Base-by-base conservation (phyloP, 1,140 invertebrate species). In the Ganaspis sp. region DNA sequence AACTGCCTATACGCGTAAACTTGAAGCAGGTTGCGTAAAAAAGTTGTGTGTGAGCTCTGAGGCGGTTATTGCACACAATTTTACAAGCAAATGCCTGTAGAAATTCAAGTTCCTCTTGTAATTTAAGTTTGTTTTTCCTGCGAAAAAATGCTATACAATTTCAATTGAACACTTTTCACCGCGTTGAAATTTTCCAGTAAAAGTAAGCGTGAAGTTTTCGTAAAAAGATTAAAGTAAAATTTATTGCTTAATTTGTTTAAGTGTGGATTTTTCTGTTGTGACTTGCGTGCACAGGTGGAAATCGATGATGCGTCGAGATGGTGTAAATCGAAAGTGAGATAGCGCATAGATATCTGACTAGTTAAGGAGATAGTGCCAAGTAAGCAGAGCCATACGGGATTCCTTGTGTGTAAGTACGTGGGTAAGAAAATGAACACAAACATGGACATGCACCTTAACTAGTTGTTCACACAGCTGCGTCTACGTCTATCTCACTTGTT, bases 321-420 rank as follows among this genome's bases (percentile, higher is more conserved):
- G 23, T 80, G 81, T 72, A 76, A 81, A 83, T 83, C 82, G 82
- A 81, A 83, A 83, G 82, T 83, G 82, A 83, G 77, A 73, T 77
- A 72, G 42, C 58, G 73, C 21, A 72, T 70, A 54, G 76, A 49
- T 80, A 79, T 83, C 76, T 77, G 77, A 81, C 75, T 79, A 40
- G 74, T 81, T 83, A 83, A 83, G 82, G 82, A 83, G 82, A 83
- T 79, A 77, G 78, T 80, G 78, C 76, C 81, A 78, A 82, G 81
- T 82, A 82, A 71, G 78, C 73, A 38, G 54, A 72, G 64, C 19
- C 53, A 34, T 26, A 38, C 74, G 74, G 70, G 76, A 77, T n/a
- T 64, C 23, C 23, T 64, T 64, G 5, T 64, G 6, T 64, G 1
- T n/a, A n/a, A 26, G 11, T 34, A 29, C 15, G 26, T 26, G 26